Conservation (phyloP, 1,140 invertebrate genomes). For the Drosophila orena region DNA sequence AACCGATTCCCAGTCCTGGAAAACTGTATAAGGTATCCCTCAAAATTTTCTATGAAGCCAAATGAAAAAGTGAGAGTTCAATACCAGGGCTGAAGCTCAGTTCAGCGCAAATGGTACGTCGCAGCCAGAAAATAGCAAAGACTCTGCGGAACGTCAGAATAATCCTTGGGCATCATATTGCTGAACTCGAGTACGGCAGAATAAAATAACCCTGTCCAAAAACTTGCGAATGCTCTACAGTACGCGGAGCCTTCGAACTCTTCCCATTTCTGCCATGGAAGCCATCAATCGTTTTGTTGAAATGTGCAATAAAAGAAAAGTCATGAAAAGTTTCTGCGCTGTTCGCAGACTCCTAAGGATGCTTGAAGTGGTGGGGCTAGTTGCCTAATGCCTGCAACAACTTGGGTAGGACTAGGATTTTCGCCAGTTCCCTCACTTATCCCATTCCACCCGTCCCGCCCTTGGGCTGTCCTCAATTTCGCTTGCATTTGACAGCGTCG, state of each 20-base stretch:
- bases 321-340: slow-evolving; percentile 84
- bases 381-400: slow-evolving; percentile 80
- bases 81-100: not conserved
- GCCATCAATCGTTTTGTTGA: slow-evolving; percentile 85
- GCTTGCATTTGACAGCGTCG: slow-evolving; percentile 78
- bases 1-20: not conserved
- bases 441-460: not conserved
- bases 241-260: slow-evolving; percentile 20
- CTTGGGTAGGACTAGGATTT: slow-evolving; percentile 51
- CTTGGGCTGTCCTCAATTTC: slow-evolving; percentile 54
- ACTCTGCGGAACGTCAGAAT: slow-evolving; percentile 70
- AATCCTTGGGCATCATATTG: slow-evolving; percentile 81
- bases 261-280: slow-evolving; percentile 71
- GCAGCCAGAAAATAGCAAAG: slow-evolving; percentile 49
- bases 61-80: no score
- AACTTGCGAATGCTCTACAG: slow-evolving; percentile 78
- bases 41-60: no score
- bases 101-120: slow-evolving; percentile 28
- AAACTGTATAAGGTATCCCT: slow-evolving; percentile 32
- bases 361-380: slow-evolving; percentile 33
- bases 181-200: slow-evolving; percentile 28
- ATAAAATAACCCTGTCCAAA: slow-evolving; percentile 34
- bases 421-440: not conserved
- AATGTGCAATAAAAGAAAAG: slow-evolving; percentile 85
- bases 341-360: slow-evolving; percentile 71